Percentiles rank a stretch among this genome's conserved stretches.
Evolutionary conservation across 2,797 vertebrate genomes (phyloP).

Genomic region (Anas bahamensis): DNA sequence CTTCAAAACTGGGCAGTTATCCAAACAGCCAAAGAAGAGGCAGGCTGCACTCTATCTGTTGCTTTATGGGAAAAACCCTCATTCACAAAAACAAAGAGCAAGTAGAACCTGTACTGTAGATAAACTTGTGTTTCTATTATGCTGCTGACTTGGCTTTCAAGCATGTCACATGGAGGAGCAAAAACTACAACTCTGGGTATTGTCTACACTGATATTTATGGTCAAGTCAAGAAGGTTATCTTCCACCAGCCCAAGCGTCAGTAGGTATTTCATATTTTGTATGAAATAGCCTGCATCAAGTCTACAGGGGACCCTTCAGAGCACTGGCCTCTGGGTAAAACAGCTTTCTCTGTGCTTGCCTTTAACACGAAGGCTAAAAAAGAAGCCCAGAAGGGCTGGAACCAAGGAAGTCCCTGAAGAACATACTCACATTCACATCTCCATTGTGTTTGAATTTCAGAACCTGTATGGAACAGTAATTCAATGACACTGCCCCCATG

Average conservation of each 20-base stretch:
- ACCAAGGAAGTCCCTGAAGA: not conserved
- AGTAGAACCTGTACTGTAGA: not conserved
- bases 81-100: constrained; percentile 64
- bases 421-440: not conserved
- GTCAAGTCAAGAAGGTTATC: constrained; percentile 24
- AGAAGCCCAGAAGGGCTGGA: not conserved
- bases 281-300: not conserved
- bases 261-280: not conserved
- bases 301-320: not conserved
- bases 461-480: not conserved
- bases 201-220: not conserved
- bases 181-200: not conserved
- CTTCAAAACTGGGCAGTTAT: constrained; percentile 74
- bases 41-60: constrained; percentile 64
- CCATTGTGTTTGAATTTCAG: not conserved
- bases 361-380: not conserved
- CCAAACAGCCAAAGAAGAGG: constrained; percentile 71
- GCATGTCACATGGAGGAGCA: not conserved
- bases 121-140: constrained; percentile 7
- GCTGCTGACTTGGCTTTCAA: constrained; percentile 29
- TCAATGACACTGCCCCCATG: not conserved
- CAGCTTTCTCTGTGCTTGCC: not conserved
- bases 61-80: constrained; percentile 62
- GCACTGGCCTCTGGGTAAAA: not conserved
- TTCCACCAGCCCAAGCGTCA: not conserved